phyloP scores from a whole-genome alignment of 2,113 vertebrate genomes.

The Hippocampus abdominalis region DNA sequence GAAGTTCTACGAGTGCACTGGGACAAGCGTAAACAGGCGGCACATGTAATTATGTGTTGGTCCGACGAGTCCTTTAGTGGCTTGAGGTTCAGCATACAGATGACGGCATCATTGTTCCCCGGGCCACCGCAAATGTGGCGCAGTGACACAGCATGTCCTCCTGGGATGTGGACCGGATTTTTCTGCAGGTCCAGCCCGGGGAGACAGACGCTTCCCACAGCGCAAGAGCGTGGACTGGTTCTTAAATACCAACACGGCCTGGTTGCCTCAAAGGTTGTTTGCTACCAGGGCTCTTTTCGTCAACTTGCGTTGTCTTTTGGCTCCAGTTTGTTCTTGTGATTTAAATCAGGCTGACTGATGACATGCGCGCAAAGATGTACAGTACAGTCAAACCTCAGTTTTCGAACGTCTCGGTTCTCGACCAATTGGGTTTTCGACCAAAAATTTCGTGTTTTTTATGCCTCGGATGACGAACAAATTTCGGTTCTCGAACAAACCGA shows the following conservation, averaged over 20 bases:
- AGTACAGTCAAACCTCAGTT: no score
- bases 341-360: constrained; percentile 10
- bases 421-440: no score
- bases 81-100: constrained; percentile 44
- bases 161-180: constrained; percentile 15
- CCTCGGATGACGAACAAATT: no score
- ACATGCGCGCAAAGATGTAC: constrained; percentile 4
- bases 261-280: constrained; percentile 1
- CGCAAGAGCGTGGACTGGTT: constrained; percentile 29
- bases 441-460: no score
- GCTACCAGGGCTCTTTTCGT: not conserved
- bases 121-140: constrained; percentile 38
- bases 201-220: constrained; percentile 54
- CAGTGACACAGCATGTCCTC: constrained; percentile 38
- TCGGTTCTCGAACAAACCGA: no score
- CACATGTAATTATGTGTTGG: constrained; percentile 12
- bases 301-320: not conserved
- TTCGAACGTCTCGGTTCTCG: no score
- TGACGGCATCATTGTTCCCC: constrained; percentile 2
- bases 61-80: constrained; percentile 5
- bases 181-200: constrained; percentile 39
- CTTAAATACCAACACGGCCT: constrained; percentile 13
- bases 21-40: constrained; percentile 15
- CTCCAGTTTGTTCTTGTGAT: constrained; percentile 11
- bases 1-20: constrained; percentile 17